Percentiles rank a stretch among this genome's conserved stretches.
These are phyloP conservation scores for Squalus acanthias DNA, from an alignment of 2,797 vertebrate genomes.

Conservation along the genomic window DNA sequence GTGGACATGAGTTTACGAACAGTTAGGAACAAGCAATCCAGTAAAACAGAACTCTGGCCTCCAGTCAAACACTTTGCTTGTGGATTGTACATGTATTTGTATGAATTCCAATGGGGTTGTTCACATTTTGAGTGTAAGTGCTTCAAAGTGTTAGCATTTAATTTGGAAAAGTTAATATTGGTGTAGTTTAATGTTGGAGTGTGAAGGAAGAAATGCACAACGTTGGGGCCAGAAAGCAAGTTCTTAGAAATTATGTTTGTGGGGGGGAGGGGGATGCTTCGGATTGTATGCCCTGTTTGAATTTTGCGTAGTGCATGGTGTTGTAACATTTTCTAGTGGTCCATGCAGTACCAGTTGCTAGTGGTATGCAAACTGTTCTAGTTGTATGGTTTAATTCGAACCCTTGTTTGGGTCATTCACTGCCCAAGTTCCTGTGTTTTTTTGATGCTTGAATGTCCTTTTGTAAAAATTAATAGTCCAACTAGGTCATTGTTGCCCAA, in stretches of 20 bases:
- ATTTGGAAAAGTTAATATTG: not conserved
- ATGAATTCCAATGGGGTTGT: not conserved
- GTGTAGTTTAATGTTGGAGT: not conserved
- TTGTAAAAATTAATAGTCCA: not conserved
- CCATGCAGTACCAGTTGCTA: not conserved
- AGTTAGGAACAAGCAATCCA: no score
- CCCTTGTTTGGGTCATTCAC: not conserved
- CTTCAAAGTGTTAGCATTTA: not conserved
- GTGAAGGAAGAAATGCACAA: not conserved
- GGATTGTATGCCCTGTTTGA: not conserved
- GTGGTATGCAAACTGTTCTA: not conserved
- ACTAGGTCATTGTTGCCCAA: not conserved
- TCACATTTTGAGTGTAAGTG: not conserved
- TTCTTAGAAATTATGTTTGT: not conserved
- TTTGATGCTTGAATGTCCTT: not conserved
- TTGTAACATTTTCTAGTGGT: not conserved
- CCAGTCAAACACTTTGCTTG: not conserved
- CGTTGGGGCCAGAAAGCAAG: not conserved
- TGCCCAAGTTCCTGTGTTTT: not conserved
- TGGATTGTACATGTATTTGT: not conserved
- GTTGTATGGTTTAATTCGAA: not conserved
- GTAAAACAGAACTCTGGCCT: conserved; percentile 24
- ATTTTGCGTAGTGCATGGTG: not conserved
- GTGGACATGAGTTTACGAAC: not conserved
- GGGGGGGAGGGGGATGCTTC: not conserved